phyloP scores from a whole-genome alignment of 2,888 invertebrate species.

The Geophilus truncorum region DNA sequence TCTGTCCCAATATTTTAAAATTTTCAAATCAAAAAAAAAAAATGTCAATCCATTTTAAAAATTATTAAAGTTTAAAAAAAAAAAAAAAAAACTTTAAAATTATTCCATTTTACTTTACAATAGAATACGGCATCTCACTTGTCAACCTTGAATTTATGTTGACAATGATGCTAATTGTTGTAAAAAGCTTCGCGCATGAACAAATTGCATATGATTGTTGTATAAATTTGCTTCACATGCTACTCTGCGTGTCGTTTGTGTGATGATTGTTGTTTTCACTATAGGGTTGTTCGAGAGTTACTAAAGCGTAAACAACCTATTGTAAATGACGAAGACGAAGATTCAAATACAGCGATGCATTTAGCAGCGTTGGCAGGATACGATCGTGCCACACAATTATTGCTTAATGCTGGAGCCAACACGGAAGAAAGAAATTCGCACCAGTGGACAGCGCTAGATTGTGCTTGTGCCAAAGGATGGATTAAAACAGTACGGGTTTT shows the following conservation, averaged over 20 bases:
- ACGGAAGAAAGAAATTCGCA: slow-evolving; percentile 51
- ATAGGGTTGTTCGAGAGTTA: slow-evolving; percentile 47
- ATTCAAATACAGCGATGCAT: slow-evolving; percentile 50
- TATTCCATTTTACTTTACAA: no score
- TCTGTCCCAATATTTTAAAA: no score
- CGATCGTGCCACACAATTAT: slow-evolving; percentile 46
- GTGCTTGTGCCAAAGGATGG: slow-evolving; percentile 51
- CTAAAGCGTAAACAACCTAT: slow-evolving; percentile 45
- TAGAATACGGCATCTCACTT: no score
- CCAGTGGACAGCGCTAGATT: slow-evolving; percentile 52
- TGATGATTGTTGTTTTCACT: not conserved
- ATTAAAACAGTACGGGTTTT: slow-evolving; percentile 46
- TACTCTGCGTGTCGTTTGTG: not conserved
- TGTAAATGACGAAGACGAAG: slow-evolving; percentile 50
- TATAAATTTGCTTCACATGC: no score
- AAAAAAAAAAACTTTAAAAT: no score
- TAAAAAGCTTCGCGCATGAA: no score
- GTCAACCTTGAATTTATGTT: no score
- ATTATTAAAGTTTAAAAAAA: no score
- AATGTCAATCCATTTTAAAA: no score
- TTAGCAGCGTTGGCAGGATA: slow-evolving; percentile 49
- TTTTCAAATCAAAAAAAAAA: no score
- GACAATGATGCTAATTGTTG: no score
- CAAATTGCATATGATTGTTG: no score
- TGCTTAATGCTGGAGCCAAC: slow-evolving; percentile 50